Percentiles rank a stretch among this genome's conserved stretches.
Conservation (phyloP, 2,113 vertebrate species). For the Halcyon senegalensis region DNA sequence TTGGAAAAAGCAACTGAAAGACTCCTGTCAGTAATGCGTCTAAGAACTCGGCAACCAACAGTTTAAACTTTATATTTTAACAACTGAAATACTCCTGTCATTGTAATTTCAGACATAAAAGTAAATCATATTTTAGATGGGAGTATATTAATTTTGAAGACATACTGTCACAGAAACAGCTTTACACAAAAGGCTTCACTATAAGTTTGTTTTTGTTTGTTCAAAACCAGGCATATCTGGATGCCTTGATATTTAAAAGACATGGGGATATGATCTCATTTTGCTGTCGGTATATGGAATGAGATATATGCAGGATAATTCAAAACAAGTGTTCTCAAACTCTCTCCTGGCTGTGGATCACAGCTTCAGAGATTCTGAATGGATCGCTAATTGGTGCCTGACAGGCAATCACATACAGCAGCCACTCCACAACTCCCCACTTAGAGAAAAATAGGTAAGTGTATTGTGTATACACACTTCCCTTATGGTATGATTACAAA, state of each 20-base stretch:
- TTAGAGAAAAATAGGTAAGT: constrained; percentile 45
- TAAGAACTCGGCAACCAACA: background rate
- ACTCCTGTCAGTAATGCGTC: background rate
- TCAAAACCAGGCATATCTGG: constrained; percentile 8
- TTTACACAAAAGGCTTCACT: background rate
- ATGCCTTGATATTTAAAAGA: constrained; percentile 8
- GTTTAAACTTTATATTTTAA: background rate
- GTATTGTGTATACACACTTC: constrained; percentile 12
- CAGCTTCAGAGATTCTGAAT: constrained; percentile 50
- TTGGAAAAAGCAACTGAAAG: background rate
- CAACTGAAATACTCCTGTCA: background rate
- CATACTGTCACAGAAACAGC: background rate
- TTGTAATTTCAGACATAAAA: constrained; percentile 6
- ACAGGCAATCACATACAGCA: constrained; percentile 47
- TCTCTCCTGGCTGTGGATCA: constrained; percentile 47
- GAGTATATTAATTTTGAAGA: constrained; percentile 37
- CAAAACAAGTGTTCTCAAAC: constrained; percentile 56
- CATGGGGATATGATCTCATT: constrained; percentile 10
- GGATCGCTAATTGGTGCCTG: constrained; percentile 62
- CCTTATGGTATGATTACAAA: background rate
- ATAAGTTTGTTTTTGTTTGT: background rate
- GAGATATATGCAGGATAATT: constrained; percentile 37
- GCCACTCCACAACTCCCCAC: constrained; percentile 28
- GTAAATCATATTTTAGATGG: background rate
- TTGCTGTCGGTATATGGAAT: background rate